These are phyloP conservation scores for Arbacia lixula DNA, from an alignment of 53 echinoderm and acorn worm genomes.

Conservation along the genomic window DNA sequence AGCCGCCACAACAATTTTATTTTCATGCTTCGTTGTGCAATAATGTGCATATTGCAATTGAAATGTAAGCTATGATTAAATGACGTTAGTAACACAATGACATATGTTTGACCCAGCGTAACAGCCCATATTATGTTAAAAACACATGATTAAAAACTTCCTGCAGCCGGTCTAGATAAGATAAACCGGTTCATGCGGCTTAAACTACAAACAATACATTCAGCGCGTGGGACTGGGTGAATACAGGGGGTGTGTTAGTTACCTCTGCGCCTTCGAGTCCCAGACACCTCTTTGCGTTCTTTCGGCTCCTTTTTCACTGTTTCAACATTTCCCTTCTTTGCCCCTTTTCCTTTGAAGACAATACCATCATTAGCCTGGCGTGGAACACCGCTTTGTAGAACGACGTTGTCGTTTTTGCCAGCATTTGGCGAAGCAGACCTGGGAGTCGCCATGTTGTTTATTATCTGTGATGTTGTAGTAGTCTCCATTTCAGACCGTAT, in stretches of 20 bases:
- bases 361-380: constrained; percentile 31
- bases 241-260: not conserved
- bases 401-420: not conserved
- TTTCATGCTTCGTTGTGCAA: no score
- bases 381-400: constrained; percentile 33
- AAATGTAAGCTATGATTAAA: no score
- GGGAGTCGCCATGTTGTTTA: constrained; percentile 52
- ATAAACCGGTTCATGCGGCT: no score
- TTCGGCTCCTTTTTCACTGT: not conserved
- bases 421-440: constrained; percentile 9
- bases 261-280: constrained; percentile 25
- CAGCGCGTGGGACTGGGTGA: constrained; percentile 4
- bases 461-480: not conserved
- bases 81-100: no score
- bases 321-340: constrained; percentile 27
- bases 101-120: no score
- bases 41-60: no score
- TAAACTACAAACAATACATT: not conserved
- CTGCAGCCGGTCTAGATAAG: no score
- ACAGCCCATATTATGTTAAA: no score
- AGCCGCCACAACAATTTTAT: no score
- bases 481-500: not conserved
- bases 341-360: constrained; percentile 32
- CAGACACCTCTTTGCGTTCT: constrained; percentile 31
- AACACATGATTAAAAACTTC: no score